phyloP scores from a whole-genome alignment of 2,888 invertebrate genomes.

The Cantharis rufa region DNA sequence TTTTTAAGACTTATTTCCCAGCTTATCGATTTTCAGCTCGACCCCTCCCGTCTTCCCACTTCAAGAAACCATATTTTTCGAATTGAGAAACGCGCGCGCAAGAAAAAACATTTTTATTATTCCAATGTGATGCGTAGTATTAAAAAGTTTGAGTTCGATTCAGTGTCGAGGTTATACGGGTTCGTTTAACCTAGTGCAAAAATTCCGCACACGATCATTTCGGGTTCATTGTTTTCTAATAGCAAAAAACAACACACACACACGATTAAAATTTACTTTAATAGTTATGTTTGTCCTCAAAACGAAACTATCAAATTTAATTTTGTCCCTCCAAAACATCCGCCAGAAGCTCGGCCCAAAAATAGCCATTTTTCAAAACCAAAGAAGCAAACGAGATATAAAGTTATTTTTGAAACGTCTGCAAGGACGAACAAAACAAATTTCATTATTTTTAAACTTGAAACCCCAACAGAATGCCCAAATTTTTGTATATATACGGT shows the following conservation, averaged over 20 bases:
- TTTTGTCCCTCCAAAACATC: not conserved
- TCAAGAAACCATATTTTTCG: not conserved
- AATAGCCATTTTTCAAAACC: not conserved
- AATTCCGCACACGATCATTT: constrained; percentile 20
- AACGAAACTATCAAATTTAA: not conserved
- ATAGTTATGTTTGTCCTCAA: not conserved
- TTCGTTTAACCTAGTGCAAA: constrained; percentile 19
- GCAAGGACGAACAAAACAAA: constrained; percentile 11
- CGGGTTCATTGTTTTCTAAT: constrained; percentile 29
- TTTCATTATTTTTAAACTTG: not conserved
- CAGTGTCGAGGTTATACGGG: constrained; percentile 15
- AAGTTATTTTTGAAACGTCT: constrained; percentile 16
- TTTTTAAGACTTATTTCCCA: not conserved
- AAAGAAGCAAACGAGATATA: not conserved
- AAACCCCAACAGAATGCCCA: not conserved
- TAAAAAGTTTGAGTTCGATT: not conserved
- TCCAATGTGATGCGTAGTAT: not conserved
- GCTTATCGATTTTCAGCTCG: not conserved
- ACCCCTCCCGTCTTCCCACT: not conserved
- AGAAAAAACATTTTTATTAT: not conserved
- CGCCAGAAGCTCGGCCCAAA: not conserved
- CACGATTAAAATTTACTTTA: not conserved
- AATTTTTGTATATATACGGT: not conserved
- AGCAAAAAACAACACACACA: not conserved
- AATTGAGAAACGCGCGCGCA: not conserved